A percentile compares a stretch with the other conserved stretches of the same genome.
Evolutionary conservation across 2,113 vertebrate species (phyloP).

Genomic region (Podarcis raffonei): DNA sequence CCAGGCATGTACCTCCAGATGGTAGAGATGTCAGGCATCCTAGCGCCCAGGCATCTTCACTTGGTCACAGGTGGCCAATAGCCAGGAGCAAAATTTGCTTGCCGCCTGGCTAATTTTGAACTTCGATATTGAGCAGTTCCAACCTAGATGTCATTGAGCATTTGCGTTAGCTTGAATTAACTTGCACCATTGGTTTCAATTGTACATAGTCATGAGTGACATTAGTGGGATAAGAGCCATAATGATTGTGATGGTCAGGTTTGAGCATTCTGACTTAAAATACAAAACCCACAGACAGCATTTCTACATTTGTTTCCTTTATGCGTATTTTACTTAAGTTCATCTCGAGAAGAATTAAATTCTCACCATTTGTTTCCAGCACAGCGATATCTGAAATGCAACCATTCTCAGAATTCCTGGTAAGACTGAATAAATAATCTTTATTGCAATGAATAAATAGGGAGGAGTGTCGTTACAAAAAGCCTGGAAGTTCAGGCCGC

Average conservation of each 20-base stretch:
- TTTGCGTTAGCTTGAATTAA: background rate
- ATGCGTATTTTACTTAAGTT: background rate
- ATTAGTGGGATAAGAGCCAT: background rate
- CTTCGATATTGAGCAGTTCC: no score
- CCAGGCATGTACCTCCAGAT: no score
- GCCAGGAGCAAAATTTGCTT: no score
- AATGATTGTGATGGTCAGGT: background rate
- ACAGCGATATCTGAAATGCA: background rate
- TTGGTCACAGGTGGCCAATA: no score
- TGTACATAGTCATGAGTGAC: no score
- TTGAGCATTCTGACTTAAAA: background rate
- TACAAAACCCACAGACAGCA: background rate
- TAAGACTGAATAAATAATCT: background rate
- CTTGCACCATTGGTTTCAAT: background rate
- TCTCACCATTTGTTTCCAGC: background rate
- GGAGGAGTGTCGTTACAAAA: background rate
- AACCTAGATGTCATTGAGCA: background rate
- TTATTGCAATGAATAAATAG: background rate
- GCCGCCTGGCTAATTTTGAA: no score
- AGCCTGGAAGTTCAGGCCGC: background rate
- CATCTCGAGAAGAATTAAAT: background rate
- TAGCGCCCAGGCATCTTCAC: no score
- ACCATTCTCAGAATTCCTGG: background rate
- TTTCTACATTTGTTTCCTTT: background rate
- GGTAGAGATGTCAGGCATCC: no score